Conservation (phyloP, 2,888 invertebrate species). For the Meandrusa payeni region DNA sequence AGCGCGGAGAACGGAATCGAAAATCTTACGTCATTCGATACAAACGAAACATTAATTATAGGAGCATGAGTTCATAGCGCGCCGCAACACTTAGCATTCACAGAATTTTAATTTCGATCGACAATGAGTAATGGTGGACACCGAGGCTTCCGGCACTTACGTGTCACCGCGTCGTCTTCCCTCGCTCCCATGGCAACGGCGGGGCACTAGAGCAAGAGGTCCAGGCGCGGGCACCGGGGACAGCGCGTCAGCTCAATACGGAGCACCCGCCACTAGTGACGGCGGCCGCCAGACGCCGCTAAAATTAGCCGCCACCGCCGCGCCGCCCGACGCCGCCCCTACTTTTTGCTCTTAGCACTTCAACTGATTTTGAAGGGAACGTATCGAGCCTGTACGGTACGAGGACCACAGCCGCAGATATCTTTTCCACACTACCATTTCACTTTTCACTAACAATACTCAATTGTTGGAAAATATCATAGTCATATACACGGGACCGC, state of each 20-base stretch:
- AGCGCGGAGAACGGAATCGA: not conserved
- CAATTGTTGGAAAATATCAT: not conserved
- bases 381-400: too few relatives aligned
- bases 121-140: not conserved
- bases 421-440: too few relatives aligned
- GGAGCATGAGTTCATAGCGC: constrained; percentile 28
- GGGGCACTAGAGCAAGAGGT: constrained; percentile 29
- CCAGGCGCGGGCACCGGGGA: constrained; percentile 27
- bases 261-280: constrained; percentile 47
- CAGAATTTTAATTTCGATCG: too few relatives aligned
- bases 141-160: too few relatives aligned
- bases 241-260: constrained; percentile 54
- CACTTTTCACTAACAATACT: not conserved
- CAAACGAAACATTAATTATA: constrained; percentile 27
- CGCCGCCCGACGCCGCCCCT: constrained; percentile 10
- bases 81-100: too few relatives aligned
- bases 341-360: not conserved
- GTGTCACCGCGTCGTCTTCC: constrained; percentile 46
- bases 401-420: too few relatives aligned
- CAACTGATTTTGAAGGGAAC: not conserved
- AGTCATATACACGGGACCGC: not conserved
- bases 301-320: constrained; percentile 58
- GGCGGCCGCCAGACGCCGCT: constrained; percentile 47
- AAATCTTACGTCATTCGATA: constrained; percentile 22
- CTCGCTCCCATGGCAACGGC: constrained; percentile 51